A percentile compares a stretch with the other conserved stretches of the same genome.
These are phyloP conservation scores for Albula goreensis DNA, from an alignment of 2,113 vertebrate species.

Conservation along the genomic window DNA sequence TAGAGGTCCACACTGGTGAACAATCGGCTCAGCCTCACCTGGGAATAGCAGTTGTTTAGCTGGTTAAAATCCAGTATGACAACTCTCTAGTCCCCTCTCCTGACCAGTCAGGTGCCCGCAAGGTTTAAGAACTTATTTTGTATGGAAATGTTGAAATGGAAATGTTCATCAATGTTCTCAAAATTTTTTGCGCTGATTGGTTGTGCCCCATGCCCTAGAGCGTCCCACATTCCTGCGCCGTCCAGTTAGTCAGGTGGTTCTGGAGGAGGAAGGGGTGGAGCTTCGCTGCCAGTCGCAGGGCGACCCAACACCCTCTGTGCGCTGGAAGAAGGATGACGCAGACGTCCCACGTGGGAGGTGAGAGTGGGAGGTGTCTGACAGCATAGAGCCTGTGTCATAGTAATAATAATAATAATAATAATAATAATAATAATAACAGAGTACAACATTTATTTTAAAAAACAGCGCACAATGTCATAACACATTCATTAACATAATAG, in stretches of 20 bases:
- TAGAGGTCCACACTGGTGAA: too few relatives aligned
- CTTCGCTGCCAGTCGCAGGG: slow-evolving; percentile 94
- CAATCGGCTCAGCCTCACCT: too few relatives aligned
- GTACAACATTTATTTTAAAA: too few relatives aligned
- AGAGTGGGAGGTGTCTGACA: slow-evolving; percentile 5
- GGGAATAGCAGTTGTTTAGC: too few relatives aligned
- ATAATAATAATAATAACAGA: too few relatives aligned
- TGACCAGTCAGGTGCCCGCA: too few relatives aligned
- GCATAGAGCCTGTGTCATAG: too few relatives aligned
- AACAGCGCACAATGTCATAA: too few relatives aligned
- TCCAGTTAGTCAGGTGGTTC: slow-evolving; percentile 90
- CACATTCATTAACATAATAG: too few relatives aligned
- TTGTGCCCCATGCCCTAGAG: slow-evolving; percentile 51
- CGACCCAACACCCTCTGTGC: slow-evolving; percentile 88
- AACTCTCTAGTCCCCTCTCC: too few relatives aligned
- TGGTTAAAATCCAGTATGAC: too few relatives aligned
- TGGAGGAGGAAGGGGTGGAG: slow-evolving; percentile 89
- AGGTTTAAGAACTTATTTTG: background rate
- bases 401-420: too few relatives aligned
- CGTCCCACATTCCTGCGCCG: slow-evolving; percentile 91
- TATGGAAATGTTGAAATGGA: background rate
- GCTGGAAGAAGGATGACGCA: slow-evolving; percentile 92
- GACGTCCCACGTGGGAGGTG: slow-evolving; percentile 91
- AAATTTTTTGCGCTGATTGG: background rate
- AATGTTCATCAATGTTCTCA: background rate